These are phyloP conservation scores for Melipona quadrifasciata DNA, from an alignment of 1,140 invertebrate genomes.

Conservation along the genomic window DNA sequence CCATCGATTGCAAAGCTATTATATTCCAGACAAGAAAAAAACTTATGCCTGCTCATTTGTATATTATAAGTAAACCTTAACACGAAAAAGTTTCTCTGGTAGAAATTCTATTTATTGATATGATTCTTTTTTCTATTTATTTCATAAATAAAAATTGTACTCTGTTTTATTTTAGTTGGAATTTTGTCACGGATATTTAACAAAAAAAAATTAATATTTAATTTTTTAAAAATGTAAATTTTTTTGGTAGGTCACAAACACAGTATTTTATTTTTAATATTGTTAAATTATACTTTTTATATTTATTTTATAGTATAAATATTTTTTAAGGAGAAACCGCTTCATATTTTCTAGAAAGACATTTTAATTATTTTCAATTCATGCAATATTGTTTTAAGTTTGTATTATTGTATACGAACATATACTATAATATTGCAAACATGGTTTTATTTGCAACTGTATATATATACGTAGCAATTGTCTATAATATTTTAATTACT, in stretches of 20 bases:
- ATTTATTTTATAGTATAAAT: constrained; percentile 34
- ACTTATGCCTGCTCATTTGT: constrained; percentile 62
- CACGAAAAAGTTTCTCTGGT: constrained; percentile 46
- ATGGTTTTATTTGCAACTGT: constrained; percentile 43
- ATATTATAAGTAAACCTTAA: constrained; percentile 62
- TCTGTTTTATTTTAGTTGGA: neutral
- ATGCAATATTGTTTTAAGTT: constrained; percentile 12
- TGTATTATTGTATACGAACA: neutral
- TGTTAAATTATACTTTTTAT: neutral
- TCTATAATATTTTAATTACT: constrained; percentile 50
- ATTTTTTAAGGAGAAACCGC: constrained; percentile 35
- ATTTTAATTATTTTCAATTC: constrained; percentile 46
- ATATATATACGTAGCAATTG: constrained; percentile 48
- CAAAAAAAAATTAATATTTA: neutral
- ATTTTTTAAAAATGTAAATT: neutral
- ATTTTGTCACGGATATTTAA: neutral
- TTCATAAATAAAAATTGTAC: neutral
- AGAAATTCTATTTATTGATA: constrained; percentile 36
- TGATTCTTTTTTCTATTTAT: neutral
- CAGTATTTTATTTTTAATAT: neutral
- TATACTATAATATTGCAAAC: constrained; percentile 29
- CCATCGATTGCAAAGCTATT: constrained; percentile 57
- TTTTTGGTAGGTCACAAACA: neutral
- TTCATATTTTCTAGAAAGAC: constrained; percentile 54
- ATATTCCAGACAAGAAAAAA: constrained; percentile 54